Percentiles rank a stretch among this genome's conserved stretches.
phyloP scores from a whole-genome alignment of 2,888 invertebrate species.

The Phymatocera aterrima region DNA sequence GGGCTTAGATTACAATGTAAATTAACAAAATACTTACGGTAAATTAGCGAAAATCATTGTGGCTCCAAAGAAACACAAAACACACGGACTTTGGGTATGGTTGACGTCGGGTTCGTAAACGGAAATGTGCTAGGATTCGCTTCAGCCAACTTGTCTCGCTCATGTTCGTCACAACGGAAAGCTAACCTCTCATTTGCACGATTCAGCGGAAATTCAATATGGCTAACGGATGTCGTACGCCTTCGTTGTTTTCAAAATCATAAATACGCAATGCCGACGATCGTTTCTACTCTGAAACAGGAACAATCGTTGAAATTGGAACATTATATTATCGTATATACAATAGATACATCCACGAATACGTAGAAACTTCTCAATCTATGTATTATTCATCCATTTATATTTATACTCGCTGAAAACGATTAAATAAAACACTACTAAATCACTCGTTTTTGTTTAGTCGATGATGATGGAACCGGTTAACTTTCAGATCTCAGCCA shows the following conservation, averaged over 20 bases:
- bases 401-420: too few species aligned
- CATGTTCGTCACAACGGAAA: slow-evolving; percentile 30
- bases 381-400: too few species aligned
- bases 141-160: slow-evolving; percentile 44
- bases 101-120: slow-evolving; percentile 69
- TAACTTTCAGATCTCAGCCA: too few species aligned
- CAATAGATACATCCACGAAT: too few species aligned
- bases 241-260: slow-evolving; percentile 37
- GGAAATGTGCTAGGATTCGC: slow-evolving; percentile 65
- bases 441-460: too few species aligned
- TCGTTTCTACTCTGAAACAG: not conserved
- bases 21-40: slow-evolving; percentile 64
- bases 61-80: slow-evolving; percentile 70
- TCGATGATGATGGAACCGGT: too few species aligned
- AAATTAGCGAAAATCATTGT: slow-evolving; percentile 71
- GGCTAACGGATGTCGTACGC: slow-evolving; percentile 36
- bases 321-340: too few species aligned
- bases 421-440: too few species aligned
- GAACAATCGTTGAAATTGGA: not conserved
- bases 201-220: slow-evolving; percentile 42
- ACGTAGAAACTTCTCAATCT: too few species aligned
- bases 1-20: not conserved
- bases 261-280: not conserved
- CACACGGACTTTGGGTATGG: slow-evolving; percentile 68
- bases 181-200: not conserved